Percentiles rank a stretch among this genome's conserved stretches.
Evolutionary conservation across 2,797 vertebrate genomes (phyloP).

Genomic region (Platalea minor): DNA sequence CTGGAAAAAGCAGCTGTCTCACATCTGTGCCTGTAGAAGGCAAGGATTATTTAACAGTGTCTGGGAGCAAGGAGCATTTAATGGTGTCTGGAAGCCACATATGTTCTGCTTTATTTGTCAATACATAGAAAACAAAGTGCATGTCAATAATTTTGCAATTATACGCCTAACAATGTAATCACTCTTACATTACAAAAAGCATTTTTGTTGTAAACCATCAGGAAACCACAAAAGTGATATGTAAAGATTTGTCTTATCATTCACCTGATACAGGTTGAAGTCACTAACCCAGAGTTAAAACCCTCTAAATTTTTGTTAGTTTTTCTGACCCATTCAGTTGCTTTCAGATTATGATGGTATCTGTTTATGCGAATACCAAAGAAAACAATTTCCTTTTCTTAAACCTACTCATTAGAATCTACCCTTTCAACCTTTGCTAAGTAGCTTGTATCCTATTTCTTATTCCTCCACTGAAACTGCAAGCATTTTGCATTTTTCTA

Average conservation of each 20-base stretch:
- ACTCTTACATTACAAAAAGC: background rate
- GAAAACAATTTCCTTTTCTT: background rate
- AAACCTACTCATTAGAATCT: background rate
- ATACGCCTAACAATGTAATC: background rate
- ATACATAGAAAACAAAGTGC: background rate
- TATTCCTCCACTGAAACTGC: background rate
- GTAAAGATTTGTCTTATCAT: background rate
- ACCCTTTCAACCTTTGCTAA: background rate
- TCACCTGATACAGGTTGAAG: background rate
- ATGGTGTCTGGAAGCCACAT: background rate
- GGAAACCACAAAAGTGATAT: background rate
- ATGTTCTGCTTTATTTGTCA: background rate
- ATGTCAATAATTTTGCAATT: background rate
- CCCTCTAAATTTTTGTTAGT: background rate
- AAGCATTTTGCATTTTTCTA: constrained; percentile 9
- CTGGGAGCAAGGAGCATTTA: background rate
- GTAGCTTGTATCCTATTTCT: background rate
- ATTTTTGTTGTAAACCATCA: background rate
- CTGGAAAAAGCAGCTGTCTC: background rate
- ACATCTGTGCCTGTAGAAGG: background rate
- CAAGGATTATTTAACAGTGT: background rate
- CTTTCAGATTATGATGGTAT: background rate
- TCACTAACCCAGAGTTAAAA: background rate
- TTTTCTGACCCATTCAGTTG: background rate
- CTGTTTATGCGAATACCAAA: background rate